phyloP scores from a whole-genome alignment of 2,113 vertebrate species.

The Neoarius graeffei region DNA sequence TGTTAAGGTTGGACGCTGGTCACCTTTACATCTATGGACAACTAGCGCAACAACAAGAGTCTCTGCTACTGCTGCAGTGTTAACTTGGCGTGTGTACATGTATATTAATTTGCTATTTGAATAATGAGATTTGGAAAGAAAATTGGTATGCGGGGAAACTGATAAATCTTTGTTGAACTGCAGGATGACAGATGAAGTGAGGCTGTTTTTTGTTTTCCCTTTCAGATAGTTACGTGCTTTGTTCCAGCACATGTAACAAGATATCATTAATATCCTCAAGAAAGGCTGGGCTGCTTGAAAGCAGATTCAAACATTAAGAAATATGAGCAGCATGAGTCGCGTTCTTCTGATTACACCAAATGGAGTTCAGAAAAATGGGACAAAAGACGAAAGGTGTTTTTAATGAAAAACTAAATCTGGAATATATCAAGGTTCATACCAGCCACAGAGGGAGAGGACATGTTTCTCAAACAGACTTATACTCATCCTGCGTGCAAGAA shows the following conservation, averaged over 20 bases:
- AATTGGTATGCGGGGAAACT: conserved; percentile 9
- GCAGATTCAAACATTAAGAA: conserved; percentile 42
- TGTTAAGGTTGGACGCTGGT: conserved; percentile 24
- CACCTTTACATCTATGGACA: conserved; percentile 48
- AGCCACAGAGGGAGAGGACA: conserved; percentile 29
- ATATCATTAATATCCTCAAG: conserved; percentile 51
- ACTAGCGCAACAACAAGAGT: conserved; percentile 9
- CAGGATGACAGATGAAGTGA: conserved; percentile 7
- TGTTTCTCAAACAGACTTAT: conserved; percentile 36
- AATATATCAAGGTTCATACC: conserved; percentile 39
- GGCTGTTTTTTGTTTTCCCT: neutral
- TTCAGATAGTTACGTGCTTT: conserved; percentile 22
- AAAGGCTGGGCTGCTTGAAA: conserved; percentile 38
- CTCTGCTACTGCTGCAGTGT: neutral
- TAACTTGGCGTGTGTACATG: neutral
- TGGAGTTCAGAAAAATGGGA: conserved; percentile 41
- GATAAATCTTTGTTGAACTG: conserved; percentile 33
- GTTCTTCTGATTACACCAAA: conserved; percentile 56
- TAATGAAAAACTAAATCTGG: conserved; percentile 49
- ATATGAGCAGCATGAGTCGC: conserved; percentile 44
- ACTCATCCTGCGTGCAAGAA: neutral
- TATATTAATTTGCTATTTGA: conserved; percentile 4
- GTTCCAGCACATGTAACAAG: neutral
- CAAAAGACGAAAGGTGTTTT: conserved; percentile 32
- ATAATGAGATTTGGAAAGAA: conserved; percentile 7